These are phyloP conservation scores for Rhyzopertha dominica DNA, from an alignment of 1,140 invertebrate species.

Conservation along the genomic window DNA sequence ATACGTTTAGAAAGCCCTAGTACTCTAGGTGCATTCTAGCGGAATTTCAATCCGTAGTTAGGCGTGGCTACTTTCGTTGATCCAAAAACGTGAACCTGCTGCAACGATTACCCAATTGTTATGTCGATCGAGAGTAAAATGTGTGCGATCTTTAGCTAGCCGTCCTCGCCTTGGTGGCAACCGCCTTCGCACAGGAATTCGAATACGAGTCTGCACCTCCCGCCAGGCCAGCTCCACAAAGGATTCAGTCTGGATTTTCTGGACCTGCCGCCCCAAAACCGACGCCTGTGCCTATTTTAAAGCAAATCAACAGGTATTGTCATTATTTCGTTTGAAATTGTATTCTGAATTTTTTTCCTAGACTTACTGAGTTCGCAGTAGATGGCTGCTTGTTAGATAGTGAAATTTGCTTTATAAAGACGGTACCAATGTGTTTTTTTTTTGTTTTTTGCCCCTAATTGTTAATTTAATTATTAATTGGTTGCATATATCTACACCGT, in stretches of 20 bases:
- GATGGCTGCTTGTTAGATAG: too few relatives aligned
- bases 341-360: too few relatives aligned
- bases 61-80: constrained; percentile 20
- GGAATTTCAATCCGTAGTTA: too few relatives aligned
- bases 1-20: too few relatives aligned
- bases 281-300: constrained; percentile 72
- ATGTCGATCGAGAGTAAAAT: neutral
- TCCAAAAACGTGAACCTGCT: constrained; percentile 11
- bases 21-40: too few relatives aligned
- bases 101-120: too few relatives aligned
- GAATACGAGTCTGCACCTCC: constrained; percentile 54
- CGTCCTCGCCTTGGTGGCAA: constrained; percentile 40
- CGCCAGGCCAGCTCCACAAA: constrained; percentile 49
- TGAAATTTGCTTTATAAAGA: too few relatives aligned
- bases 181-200: constrained; percentile 55
- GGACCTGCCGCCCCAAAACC: constrained; percentile 50
- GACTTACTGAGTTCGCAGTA: too few relatives aligned
- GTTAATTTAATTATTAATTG: too few relatives aligned
- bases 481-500: too few relatives aligned
- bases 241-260: constrained; percentile 42
- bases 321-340: neutral
- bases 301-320: constrained; percentile 72
- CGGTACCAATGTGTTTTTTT: too few relatives aligned
- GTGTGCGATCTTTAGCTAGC: constrained; percentile 42
- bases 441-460: too few relatives aligned